A percentile compares a stretch with the other conserved stretches of the same genome.
phyloP scores from a whole-genome alignment of 2,888 invertebrate genomes.

The Poecilus cupreus region DNA sequence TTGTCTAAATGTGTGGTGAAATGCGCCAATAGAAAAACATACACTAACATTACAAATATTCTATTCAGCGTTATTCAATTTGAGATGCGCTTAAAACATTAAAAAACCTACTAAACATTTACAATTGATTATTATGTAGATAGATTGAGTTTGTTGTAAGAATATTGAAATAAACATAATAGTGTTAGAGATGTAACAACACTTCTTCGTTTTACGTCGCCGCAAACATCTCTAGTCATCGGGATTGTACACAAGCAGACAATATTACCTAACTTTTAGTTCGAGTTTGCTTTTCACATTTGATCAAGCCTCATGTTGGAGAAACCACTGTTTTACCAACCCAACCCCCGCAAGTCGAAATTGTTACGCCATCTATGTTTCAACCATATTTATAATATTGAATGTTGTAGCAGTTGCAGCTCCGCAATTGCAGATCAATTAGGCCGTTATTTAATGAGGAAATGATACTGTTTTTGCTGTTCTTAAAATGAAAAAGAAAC shows the following conservation, averaged over 20 bases:
- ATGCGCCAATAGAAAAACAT: slow-evolving; percentile 63
- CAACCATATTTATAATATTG: too few species aligned
- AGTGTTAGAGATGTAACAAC: slow-evolving; percentile 47
- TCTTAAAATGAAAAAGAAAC: too few species aligned
- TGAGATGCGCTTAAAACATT: slow-evolving; percentile 44
- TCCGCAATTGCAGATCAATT: too few species aligned
- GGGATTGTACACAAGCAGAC: slow-evolving; percentile 15
- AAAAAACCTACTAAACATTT: slow-evolving; percentile 44
- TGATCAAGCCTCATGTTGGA: slow-evolving; percentile 64
- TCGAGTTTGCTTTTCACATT: slow-evolving; percentile 59
- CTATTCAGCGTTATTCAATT: slow-evolving; percentile 41
- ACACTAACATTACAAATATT: slow-evolving; percentile 42
- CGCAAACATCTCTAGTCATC: slow-evolving; percentile 52
- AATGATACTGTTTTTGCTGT: too few species aligned
- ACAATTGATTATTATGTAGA: slow-evolving; percentile 48
- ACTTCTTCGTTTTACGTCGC: slow-evolving; percentile 21
- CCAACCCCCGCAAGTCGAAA: too few species aligned
- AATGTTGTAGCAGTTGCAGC: too few species aligned
- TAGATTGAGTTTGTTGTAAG: slow-evolving; percentile 50
- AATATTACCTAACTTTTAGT: slow-evolving; percentile 14
- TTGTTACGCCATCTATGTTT: too few species aligned
- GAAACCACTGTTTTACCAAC: slow-evolving; percentile 61
- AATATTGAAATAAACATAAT: slow-evolving; percentile 9
- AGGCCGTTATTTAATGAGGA: too few species aligned
- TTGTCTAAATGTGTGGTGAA: slow-evolving; percentile 71